Evolutionary conservation across 2,888 invertebrate species (phyloP), one percentile per base, ranked within the genome.

Genomic region (Parnassius mnemosyne): DNA sequence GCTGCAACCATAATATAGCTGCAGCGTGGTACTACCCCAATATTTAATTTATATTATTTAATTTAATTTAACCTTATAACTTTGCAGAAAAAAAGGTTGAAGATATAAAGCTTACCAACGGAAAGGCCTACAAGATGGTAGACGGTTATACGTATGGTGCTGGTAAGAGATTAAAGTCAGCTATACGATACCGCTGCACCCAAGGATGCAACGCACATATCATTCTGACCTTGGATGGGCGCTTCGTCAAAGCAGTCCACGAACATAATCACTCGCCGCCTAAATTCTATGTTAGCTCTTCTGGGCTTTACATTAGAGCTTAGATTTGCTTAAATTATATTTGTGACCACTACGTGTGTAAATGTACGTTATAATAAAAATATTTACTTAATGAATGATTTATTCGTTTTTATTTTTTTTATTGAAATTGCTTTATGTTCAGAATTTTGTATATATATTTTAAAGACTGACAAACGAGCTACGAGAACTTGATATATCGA

Each of bases 181-280:
- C 60, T 2, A 25, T 68, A n/a, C 62, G 68, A 3, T 74, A 70
- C 54, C 61, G 71, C 5, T 74, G 74, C 53, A 69, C 68, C 0
- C 64, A 57, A 2, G 62, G 66, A 0, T 71, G 69, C 55, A 66
- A 66, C 10, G 70, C 66, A 0, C 60, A 66, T 34, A 57, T 71
- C 0, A 71, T 70, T 55, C 46, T 78, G 9, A 65, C 65, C 1
- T 16, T 54, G 10, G 64, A 73, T 0, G 74, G 75, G 1, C 46
- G 44, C 0, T 69, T 72, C 46, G 11, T 72, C 0, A 68, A 62
- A 13, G 53, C 65, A 5, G 55, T 60, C 11, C 68, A 72, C 47
- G 68, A 69, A 0, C 75, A 79, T 58, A 68, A 59, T 10, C 79
- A 80, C 57, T 25, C 43, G 9, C 69, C 67, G 0, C 75, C 75